Evolutionary conservation across 2,888 invertebrate genomes (phyloP), one percentile per base, ranked within the genome.

Genomic region (Agapetus fuscipes): DNA sequence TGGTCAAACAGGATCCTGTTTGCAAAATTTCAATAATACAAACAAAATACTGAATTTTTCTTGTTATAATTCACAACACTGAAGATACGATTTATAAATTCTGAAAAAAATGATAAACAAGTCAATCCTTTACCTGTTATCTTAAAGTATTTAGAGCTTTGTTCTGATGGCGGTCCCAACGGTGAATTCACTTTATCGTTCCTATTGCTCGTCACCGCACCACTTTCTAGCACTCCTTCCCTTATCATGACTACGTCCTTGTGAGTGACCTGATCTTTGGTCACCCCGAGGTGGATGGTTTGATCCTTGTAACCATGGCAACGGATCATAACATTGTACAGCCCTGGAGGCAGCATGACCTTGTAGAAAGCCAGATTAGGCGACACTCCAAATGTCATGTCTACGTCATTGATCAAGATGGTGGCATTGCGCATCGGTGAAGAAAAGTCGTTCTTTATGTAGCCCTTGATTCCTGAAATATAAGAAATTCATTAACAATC

Each of bases 361-460:
- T 80, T 79, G 59, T 81, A 89, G 52, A 74, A 72, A 0, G 83
- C 89, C 51, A 71, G 68, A 57, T 81, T 84, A 51, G 67, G 66
- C 0, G 81, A 71, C 0, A 85, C 80, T 32, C 72, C 69, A 54
- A 78, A 76, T 17, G 66, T 58, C 1, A 71, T 62, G 39, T 70
- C 62, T 37, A 70, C 59, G 29, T 78, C 78, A 25, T 72, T 61
- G 1, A 96, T 69, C 3, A 68, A 66, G 1, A 96, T 67, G 1
- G 69, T 71, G 1, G 91, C 90, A 39, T 83, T 75, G 1, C 79
- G 67, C 53, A 90, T 61, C 1, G 83, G 78, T 15, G 72, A 60
- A 0, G 77, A 77, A 5, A 68, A 56, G 2, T 66, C 67, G 55
- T 87, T 82, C 40, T 70, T 65, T 1, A 96, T 72, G 51, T 73